phyloP scores from a whole-genome alignment of 2,888 invertebrate genomes.

The Zaprionus obscuricornis region DNA sequence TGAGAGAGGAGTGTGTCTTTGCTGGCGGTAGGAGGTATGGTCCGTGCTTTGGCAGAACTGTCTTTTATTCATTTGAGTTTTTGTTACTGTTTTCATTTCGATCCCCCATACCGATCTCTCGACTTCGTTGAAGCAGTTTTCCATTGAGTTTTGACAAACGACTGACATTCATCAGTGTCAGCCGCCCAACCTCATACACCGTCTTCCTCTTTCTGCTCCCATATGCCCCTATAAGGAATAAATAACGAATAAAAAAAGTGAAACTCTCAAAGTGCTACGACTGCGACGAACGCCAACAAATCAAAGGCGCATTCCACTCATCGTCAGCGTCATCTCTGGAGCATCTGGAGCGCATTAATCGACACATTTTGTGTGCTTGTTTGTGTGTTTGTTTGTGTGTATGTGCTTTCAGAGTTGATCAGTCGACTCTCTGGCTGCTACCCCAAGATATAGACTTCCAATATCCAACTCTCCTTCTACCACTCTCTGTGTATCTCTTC shows the following conservation, averaged over 20 bases:
- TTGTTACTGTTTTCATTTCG: constrained; percentile 62
- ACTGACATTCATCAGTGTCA: constrained; percentile 82
- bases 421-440: constrained; percentile 29
- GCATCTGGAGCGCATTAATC: constrained; percentile 78
- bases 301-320: constrained; percentile 72
- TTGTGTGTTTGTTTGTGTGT: constrained; percentile 12
- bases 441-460: constrained; percentile 21
- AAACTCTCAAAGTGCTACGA: constrained; percentile 37
- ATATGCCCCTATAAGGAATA: constrained; percentile 42
- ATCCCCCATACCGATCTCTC: constrained; percentile 6
- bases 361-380: constrained; percentile 67
- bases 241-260: constrained; percentile 14
- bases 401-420: no score
- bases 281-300: constrained; percentile 61
- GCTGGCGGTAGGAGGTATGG: neutral
- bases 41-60: constrained; percentile 22
- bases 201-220: constrained; percentile 5
- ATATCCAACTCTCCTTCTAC: no score
- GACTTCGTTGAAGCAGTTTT: constrained; percentile 53
- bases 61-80: constrained; percentile 51
- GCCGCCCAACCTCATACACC: constrained; percentile 35
- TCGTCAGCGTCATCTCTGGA: constrained; percentile 43
- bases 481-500: no score
- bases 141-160: constrained; percentile 81
- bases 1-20: constrained; percentile 3